A percentile compares a stretch with the other conserved stretches of the same genome.
These are phyloP conservation scores for Cremastobaeus sp. DNA, from an alignment of 2,888 invertebrate genomes.

Conservation along the genomic window DNA sequence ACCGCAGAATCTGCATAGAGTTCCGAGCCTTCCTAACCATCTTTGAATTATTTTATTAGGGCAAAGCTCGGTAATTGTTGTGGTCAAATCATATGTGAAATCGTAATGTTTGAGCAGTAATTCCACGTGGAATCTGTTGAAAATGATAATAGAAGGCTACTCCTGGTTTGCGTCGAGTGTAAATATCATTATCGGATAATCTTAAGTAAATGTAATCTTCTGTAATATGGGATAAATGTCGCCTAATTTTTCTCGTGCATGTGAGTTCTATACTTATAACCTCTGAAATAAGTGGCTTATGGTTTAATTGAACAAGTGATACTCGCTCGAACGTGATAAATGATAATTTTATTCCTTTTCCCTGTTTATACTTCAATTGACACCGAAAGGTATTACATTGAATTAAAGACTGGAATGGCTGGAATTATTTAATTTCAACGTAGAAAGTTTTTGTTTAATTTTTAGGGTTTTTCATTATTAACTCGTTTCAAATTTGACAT, in stretches of 20 bases:
- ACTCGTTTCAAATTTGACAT: too few species aligned
- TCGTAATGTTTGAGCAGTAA: slow-evolving; percentile 18
- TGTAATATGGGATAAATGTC: slow-evolving; percentile 32
- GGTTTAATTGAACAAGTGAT: background rate
- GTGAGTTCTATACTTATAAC: slow-evolving; percentile 37
- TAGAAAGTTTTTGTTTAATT: too few species aligned
- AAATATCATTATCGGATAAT: slow-evolving; percentile 45
- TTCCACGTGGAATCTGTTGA: slow-evolving; percentile 1
- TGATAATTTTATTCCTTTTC: too few species aligned
- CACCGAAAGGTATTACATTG: too few species aligned
- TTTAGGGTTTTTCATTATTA: too few species aligned
- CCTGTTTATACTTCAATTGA: too few species aligned
- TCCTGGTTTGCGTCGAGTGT: slow-evolving; percentile 17
- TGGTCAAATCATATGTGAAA: slow-evolving; percentile 31
- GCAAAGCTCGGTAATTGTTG: slow-evolving; percentile 25
- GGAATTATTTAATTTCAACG: too few species aligned
- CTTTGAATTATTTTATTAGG: slow-evolving; percentile 33
- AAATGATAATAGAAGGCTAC: too few species aligned
- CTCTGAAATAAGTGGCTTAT: slow-evolving; percentile 19
- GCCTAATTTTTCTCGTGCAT: slow-evolving; percentile 27
- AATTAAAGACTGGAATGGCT: too few species aligned
- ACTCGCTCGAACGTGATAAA: background rate
- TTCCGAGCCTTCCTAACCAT: slow-evolving; percentile 9
- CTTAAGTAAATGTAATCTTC: slow-evolving; percentile 46
- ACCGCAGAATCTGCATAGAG: slow-evolving; percentile 17